Base-by-base conservation (phyloP, 2,888 invertebrate species). In the Cantharis rufa region DNA sequence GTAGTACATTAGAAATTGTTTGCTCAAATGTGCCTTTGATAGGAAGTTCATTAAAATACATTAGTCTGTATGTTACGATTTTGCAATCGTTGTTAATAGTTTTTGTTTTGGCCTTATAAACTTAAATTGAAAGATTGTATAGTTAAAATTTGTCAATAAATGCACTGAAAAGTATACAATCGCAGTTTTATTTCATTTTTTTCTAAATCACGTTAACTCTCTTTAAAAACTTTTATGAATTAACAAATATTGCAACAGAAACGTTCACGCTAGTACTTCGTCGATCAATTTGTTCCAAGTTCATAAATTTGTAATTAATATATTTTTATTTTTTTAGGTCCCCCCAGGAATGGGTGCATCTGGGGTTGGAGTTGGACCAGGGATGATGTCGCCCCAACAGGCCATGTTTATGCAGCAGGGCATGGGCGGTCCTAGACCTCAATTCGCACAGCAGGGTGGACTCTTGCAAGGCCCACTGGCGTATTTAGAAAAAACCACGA, bases 401-500 rank as follows among this genome's bases (percentile, higher is more conserved):
- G 89, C 89, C 10, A 88, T 92, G 91, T 92, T 92, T 84, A 87
- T 92, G 88, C 91, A 91, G 15, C 87, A 86, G 78, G 90, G 91
- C 0, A 84, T 87, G 85, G 87, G 86, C 69, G 85, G 85, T 5
- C 90, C 91, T 0, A 88, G 91, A 13, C 90, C 90, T 0, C 89
- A 89, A 80, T 88, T 88, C 84, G 84, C 86, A 48, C 91, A 91
- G 84, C 88, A 88, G 81, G 87, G 86, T 69, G 88, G 90, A 79
- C 90, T 93, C 2, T 89, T 95, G 74, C 95, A 95, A 82, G 96
- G 96, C 9, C 96, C 96, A 0, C 90, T 96, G 79, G 96, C 96
- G 0, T 96, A 94, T 86, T 89, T 97, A 79, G 96, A 96, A 90
- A 96, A 96, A 90, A 96, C 96, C 81, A 95, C 96, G 84, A 95